These are phyloP conservation scores for Pelmatolapia mariae DNA, from an alignment of 2,113 vertebrate genomes.

Conservation along the genomic window DNA sequence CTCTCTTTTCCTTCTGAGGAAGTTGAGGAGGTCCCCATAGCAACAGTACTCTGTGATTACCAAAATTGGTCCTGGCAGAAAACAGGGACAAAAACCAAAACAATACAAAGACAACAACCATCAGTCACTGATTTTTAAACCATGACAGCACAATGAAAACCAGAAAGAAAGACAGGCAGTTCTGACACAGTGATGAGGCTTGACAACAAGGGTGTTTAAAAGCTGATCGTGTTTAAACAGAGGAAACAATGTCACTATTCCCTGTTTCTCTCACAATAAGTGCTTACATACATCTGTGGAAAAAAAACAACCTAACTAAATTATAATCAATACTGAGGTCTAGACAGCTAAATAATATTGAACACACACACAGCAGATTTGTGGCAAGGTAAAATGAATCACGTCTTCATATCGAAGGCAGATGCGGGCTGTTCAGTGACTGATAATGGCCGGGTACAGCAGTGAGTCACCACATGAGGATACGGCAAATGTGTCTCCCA, in stretches of 20 bases:
- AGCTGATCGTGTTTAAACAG: background rate
- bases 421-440: background rate
- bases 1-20: constrained; percentile 89
- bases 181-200: background rate
- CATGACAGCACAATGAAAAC: background rate
- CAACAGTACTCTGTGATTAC: constrained; percentile 99
- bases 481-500: background rate
- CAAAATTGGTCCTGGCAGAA: constrained; percentile 84
- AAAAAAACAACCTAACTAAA: fast-evolving
- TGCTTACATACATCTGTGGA: background rate
- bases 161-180: background rate
- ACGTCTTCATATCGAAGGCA: background rate
- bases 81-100: background rate
- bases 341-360: constrained; percentile 14
- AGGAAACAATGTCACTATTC: background rate
- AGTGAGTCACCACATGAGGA: background rate
- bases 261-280: background rate
- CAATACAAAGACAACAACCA: background rate
- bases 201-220: background rate
- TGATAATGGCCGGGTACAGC: background rate
- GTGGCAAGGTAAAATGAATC: constrained; percentile 3
- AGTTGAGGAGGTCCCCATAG: constrained; percentile 99
- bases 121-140: background rate
- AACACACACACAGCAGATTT: background rate
- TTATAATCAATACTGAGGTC: constrained; percentile 23